A percentile compares a stretch with the other conserved stretches of the same genome.
Conservation (phyloP, 2,888 invertebrate species). For the Ochropleura plecta region DNA sequence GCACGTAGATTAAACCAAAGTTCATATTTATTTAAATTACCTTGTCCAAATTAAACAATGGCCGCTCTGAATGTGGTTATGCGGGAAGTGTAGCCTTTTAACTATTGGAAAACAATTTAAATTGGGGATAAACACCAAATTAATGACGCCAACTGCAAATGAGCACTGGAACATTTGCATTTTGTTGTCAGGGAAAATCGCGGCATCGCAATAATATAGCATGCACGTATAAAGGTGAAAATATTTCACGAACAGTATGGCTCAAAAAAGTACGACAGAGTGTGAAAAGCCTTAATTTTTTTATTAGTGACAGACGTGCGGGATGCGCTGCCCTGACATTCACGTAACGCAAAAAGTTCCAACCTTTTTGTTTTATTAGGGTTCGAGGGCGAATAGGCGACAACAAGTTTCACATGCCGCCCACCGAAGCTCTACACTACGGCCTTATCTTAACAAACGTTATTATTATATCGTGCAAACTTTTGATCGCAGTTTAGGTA, state of each 20-base stretch:
- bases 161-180: conserved; percentile 20
- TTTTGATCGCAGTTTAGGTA: background rate
- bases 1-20: conserved; percentile 6
- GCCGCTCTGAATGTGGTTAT: background rate
- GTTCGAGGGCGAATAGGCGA: conserved; percentile 23
- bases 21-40: conserved; percentile 28
- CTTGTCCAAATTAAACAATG: conserved; percentile 6
- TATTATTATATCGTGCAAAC: background rate
- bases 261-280: background rate
- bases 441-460: background rate
- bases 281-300: conserved; percentile 42
- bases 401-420: conserved; percentile 23
- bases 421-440: background rate
- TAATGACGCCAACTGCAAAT: conserved; percentile 21
- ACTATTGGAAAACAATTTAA: conserved; percentile 37
- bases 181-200: conserved; percentile 9
- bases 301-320: conserved; percentile 20
- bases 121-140: conserved; percentile 23
- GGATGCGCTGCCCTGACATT: conserved; percentile 7
- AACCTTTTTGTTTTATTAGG: conserved; percentile 44
- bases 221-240: background rate
- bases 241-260: background rate
- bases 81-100: background rate
- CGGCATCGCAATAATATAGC: background rate
- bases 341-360: conserved; percentile 36